Conservation (phyloP, 2,797 vertebrate species). For the Potorous gilbertii region DNA sequence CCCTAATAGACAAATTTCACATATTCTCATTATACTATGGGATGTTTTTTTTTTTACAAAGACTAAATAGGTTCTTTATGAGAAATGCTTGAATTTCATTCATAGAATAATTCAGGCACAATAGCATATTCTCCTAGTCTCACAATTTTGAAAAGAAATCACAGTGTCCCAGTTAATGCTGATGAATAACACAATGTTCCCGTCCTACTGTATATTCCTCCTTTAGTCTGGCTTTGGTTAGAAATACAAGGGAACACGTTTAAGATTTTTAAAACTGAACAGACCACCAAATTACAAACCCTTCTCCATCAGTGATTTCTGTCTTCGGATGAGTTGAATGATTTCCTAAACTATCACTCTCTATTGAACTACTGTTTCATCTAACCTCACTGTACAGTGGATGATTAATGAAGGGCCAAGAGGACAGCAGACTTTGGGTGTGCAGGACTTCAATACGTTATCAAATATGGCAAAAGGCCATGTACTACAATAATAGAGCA, state of each 20-base stretch:
- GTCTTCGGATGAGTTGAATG: constrained; percentile 69
- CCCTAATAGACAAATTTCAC: background rate
- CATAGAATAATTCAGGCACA: constrained; percentile 1
- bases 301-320: constrained; percentile 82
- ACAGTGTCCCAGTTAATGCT: constrained; percentile 46
- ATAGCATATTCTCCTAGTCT: constrained; percentile 55
- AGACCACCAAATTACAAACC: constrained; percentile 62
- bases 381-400: constrained; percentile 75
- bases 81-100: constrained; percentile 44
- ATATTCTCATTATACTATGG: background rate
- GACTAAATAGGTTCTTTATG: background rate
- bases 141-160: constrained; percentile 43
- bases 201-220: constrained; percentile 41
- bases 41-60: background rate
- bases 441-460: constrained; percentile 83
- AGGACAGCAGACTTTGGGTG: constrained; percentile 87
- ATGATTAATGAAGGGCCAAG: constrained; percentile 85
- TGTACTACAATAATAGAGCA: constrained; percentile 81
- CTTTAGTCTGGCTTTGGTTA: constrained; percentile 18
- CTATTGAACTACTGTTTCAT: constrained; percentile 79
- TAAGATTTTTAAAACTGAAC: constrained; percentile 70
- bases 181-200: constrained; percentile 45
- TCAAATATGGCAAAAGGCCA: constrained; percentile 86
- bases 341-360: constrained; percentile 81
- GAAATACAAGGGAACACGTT: constrained; percentile 64